Conservation (phyloP, 64 coral and sea anemone species). For the Porites australiensis region DNA sequence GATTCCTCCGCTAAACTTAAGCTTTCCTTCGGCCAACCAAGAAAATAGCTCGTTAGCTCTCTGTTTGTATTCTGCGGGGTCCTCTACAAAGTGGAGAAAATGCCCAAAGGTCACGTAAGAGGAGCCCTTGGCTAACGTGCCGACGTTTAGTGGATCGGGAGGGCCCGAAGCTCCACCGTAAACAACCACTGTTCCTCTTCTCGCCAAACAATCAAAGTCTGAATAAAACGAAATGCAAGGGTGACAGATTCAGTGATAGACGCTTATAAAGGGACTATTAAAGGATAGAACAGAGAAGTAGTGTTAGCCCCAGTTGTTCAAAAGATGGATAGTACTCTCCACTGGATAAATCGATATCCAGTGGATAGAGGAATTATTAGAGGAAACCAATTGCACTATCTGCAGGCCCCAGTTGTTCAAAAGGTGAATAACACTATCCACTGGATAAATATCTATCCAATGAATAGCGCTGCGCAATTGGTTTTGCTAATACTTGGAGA, state of each 20-base stretch:
- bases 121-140: slow-evolving; percentile 50
- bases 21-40: slow-evolving; percentile 74
- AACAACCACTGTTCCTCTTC: slow-evolving; percentile 74
- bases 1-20: slow-evolving; percentile 73
- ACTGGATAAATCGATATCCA: too few relatives aligned
- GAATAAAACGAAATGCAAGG: neutral
- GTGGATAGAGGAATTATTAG: too few relatives aligned
- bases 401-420: too few relatives aligned
- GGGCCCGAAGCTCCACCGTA: slow-evolving; percentile 76
- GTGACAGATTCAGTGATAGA: too few relatives aligned
- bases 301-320: too few relatives aligned
- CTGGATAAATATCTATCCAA: too few relatives aligned
- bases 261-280: neutral
- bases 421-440: too few relatives aligned
- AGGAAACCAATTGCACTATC: too few relatives aligned
- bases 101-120: slow-evolving; percentile 69
- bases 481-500: too few relatives aligned
- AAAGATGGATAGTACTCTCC: too few relatives aligned
- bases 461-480: too few relatives aligned
- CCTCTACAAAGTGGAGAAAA: slow-evolving; percentile 37
- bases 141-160: slow-evolving; percentile 57
- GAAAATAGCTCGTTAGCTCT: slow-evolving; percentile 66
- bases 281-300: too few relatives aligned
- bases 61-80: slow-evolving; percentile 55
- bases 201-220: slow-evolving; percentile 76